Conservation (phyloP, 1,140 invertebrate genomes). For the Chlorops oryzae region DNA sequence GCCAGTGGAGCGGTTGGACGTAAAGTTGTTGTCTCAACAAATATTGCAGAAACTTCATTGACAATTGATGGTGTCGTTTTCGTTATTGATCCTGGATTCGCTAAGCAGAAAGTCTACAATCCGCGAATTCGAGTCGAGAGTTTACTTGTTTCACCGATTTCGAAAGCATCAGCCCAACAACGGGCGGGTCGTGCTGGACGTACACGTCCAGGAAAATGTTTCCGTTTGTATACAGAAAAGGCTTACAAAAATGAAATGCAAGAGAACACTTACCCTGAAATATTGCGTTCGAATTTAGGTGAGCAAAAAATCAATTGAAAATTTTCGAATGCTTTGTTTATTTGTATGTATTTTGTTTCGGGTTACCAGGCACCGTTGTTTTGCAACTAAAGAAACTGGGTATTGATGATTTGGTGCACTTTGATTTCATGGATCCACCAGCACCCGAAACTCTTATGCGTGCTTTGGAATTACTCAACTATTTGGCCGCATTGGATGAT, state of each 20-base stretch:
- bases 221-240: slow-evolving; percentile 97
- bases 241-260: slow-evolving; percentile 99
- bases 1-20: slow-evolving; percentile 91
- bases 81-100: slow-evolving; percentile 99
- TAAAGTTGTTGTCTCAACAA: slow-evolving; percentile 97
- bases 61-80: slow-evolving; percentile 99
- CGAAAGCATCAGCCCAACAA: slow-evolving; percentile 99
- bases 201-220: slow-evolving; percentile 96
- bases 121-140: slow-evolving; percentile 96
- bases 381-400: slow-evolving; percentile 98
- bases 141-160: slow-evolving; percentile 94
- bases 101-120: slow-evolving; percentile 99
- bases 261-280: slow-evolving; percentile 99
- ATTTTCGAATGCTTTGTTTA: background rate
- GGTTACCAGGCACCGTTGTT: slow-evolving; percentile 70
- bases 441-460: slow-evolving; percentile 99
- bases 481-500: slow-evolving; percentile 83
- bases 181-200: slow-evolving; percentile 94
- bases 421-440: slow-evolving; percentile 99
- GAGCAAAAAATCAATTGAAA: slow-evolving; percentile 5
- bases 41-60: slow-evolving; percentile 98
- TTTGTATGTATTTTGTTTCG: background rate
- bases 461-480: slow-evolving; percentile 95
- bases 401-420: slow-evolving; percentile 98
- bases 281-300: slow-evolving; percentile 58